Conservation (phyloP, 2,888 invertebrate genomes). For the Harpalus rubripes region DNA sequence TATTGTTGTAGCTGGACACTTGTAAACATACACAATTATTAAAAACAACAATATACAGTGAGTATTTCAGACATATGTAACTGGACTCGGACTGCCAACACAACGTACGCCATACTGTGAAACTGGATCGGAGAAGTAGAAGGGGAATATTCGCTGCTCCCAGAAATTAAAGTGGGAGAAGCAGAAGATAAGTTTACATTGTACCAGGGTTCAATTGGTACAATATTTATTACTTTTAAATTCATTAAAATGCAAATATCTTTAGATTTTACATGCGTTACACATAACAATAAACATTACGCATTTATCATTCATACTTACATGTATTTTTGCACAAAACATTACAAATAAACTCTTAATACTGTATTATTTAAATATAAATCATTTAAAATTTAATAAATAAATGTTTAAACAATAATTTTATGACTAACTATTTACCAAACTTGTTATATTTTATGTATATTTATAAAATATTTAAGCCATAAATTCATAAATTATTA, state of each 20-base stretch:
- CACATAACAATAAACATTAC: neutral
- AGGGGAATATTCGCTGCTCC: constrained; percentile 36
- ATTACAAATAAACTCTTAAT: neutral
- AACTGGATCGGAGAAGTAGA: constrained; percentile 46
- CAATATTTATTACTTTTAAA: neutral
- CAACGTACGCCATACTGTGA: constrained; percentile 62
- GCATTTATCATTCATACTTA: neutral
- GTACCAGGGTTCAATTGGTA: constrained; percentile 14
- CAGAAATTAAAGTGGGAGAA: constrained; percentile 42
- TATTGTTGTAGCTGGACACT: neutral
- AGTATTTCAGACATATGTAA: constrained; percentile 54
- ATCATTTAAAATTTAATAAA: neutral
- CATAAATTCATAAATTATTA: neutral
- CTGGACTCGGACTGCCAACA: constrained; percentile 63
- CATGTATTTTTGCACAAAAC: neutral
- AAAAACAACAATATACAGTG: constrained; percentile 9
- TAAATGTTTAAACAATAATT: neutral
- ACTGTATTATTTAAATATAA: neutral
- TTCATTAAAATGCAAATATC: constrained; percentile 3
- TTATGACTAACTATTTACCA: too few relatives aligned
- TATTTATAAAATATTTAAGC: neutral
- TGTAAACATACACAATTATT: neutral
- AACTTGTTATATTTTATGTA: neutral
- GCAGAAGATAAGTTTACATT: constrained; percentile 38
- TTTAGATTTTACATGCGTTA: neutral